phyloP scores from a whole-genome alignment of 1,140 invertebrate genomes.

The Bilobella aurantiaca region DNA sequence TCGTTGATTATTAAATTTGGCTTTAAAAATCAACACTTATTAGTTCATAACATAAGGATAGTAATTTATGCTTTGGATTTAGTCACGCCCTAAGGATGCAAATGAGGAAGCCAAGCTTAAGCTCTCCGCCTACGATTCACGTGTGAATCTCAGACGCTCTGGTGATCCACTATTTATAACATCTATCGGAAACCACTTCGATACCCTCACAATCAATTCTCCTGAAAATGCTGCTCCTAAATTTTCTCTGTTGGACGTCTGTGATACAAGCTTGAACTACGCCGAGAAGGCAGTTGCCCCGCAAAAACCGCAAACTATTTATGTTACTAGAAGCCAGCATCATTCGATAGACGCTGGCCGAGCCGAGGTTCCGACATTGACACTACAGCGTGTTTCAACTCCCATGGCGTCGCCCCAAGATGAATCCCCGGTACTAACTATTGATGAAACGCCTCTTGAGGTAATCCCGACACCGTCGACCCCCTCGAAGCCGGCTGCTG shows the following conservation, averaged over 20 bases:
- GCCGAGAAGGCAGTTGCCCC: not conserved
- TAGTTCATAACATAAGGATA: too few relatives aligned
- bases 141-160: constrained; percentile 29
- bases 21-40: not conserved
- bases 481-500: not conserved
- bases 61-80: too few relatives aligned
- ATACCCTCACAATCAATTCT: constrained; percentile 29
- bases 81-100: constrained; percentile 27
- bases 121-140: constrained; percentile 30
- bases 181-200: constrained; percentile 21
- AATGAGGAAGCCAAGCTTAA: constrained; percentile 18
- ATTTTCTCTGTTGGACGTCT: not conserved
- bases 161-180: constrained; percentile 18
- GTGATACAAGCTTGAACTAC: not conserved
- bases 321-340: too few relatives aligned
- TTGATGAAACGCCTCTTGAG: not conserved
- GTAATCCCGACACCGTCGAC: not conserved
- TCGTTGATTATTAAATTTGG: too few relatives aligned
- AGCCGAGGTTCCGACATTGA: too few relatives aligned
- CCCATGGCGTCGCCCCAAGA: not conserved
- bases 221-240: constrained; percentile 16
- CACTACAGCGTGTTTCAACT: not conserved
- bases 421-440: not conserved
- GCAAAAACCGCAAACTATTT: not conserved
- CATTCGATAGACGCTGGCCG: too few relatives aligned